Conservation (phyloP, 1,140 invertebrate genomes). For the Ptiloglossa arizonensis region DNA sequence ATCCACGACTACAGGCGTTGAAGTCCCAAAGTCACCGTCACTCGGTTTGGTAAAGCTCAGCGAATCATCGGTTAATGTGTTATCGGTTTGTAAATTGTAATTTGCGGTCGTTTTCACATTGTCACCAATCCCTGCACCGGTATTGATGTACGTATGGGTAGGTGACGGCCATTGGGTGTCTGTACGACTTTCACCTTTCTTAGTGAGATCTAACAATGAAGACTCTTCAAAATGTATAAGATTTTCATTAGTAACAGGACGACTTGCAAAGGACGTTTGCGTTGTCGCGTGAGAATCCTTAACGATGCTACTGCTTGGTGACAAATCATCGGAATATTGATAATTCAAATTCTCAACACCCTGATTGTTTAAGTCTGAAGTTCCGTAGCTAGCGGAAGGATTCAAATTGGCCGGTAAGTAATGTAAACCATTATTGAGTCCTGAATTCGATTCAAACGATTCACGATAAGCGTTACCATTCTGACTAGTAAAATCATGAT, state of each 20-base stretch:
- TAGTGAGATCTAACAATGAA: constrained; percentile 51
- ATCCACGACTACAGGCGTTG: background rate
- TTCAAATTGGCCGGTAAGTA: constrained; percentile 1
- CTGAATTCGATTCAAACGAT: background rate
- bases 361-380: background rate
- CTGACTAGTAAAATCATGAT: background rate
- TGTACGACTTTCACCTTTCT: constrained; percentile 28
- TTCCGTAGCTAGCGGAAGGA: constrained; percentile 22
- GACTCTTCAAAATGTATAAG: constrained; percentile 55
- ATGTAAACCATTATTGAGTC: background rate
- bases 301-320: constrained; percentile 22
- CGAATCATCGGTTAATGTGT: background rate
- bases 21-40: background rate
- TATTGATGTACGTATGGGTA: background rate
- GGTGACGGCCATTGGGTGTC: constrained; percentile 19
- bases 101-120: constrained; percentile 2
- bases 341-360: background rate
- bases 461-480: background rate
- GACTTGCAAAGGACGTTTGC: background rate
- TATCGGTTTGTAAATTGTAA: background rate
- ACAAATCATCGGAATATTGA: constrained; percentile 22
- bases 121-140: too few relatives aligned
- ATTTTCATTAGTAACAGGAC: background rate
- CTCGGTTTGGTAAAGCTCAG: background rate
- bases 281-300: constrained; percentile 14